Evolutionary conservation across 1,140 invertebrate species (phyloP).

Genomic region (Drosophila nikananu): DNA sequence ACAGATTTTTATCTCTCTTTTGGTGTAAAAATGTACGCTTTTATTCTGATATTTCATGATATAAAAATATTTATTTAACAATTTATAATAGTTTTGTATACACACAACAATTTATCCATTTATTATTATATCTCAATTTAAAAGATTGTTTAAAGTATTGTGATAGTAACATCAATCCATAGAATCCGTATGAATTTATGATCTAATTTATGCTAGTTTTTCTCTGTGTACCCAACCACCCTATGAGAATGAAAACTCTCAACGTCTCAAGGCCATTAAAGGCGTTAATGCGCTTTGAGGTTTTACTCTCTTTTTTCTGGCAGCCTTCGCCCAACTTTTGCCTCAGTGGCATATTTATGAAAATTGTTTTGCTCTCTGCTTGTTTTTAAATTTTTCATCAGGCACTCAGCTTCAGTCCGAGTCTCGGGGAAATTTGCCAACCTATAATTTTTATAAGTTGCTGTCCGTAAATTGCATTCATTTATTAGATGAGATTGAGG

Average conservation of each 20-base stretch:
- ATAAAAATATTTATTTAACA: neutral
- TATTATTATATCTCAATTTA: too few species aligned
- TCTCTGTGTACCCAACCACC: slow-evolving; percentile 8
- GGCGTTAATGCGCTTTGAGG: slow-evolving; percentile 57
- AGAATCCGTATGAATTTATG: neutral
- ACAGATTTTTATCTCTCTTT: too few species aligned
- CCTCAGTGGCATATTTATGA: slow-evolving; percentile 72
- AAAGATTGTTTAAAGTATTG: too few species aligned
- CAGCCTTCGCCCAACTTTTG: slow-evolving; percentile 33
- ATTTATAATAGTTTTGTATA: neutral
- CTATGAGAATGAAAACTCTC: slow-evolving; percentile 33
- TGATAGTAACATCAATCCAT: too few species aligned
- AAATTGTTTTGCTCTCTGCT: slow-evolving; percentile 70
- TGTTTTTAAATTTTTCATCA: slow-evolving; percentile 72
- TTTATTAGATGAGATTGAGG: slow-evolving; percentile 46
- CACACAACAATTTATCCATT: neutral
- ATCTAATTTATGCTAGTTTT: neutral
- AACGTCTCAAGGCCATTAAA: slow-evolving; percentile 58
- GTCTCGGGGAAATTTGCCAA: slow-evolving; percentile 26
- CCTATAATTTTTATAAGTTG: slow-evolving; percentile 53
- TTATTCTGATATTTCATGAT: neutral
- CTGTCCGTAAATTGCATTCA: slow-evolving; percentile 57
- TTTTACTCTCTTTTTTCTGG: slow-evolving; percentile 33
- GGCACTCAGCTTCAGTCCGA: slow-evolving; percentile 48
- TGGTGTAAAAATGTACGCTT: too few species aligned